These are phyloP conservation scores for Hyperoodon ampullatus DNA, from an alignment of 2,113 vertebrate genomes.

Conservation along the genomic window DNA sequence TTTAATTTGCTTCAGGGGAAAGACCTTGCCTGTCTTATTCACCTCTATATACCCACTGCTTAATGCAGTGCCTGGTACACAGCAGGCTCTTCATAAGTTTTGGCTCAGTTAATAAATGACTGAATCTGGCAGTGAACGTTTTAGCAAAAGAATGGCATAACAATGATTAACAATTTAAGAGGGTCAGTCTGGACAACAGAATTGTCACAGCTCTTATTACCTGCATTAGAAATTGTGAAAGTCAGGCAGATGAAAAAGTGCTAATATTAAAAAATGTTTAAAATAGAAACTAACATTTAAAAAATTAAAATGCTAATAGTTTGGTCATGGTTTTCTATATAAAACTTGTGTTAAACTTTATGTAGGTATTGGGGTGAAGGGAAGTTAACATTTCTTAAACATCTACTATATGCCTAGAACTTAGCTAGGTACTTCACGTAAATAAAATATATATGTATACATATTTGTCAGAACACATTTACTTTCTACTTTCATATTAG, in stretches of 20 bases:
- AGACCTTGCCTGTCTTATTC: background rate
- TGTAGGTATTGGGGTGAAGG: background rate
- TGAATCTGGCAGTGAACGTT: background rate
- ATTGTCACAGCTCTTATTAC: background rate
- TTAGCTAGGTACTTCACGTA: background rate
- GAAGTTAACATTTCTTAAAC: background rate
- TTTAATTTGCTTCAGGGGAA: background rate
- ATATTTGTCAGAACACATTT: background rate
- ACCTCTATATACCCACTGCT: background rate
- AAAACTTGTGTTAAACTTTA: constrained; percentile 1
- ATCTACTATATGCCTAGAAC: background rate
- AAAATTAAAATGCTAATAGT: background rate
- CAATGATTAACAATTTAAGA: background rate
- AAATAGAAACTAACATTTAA: background rate
- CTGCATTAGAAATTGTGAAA: background rate
- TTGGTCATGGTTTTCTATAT: background rate
- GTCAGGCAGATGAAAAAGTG: background rate
- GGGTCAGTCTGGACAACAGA: background rate
- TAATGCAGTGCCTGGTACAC: background rate
- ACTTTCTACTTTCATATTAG: constrained; percentile 31
- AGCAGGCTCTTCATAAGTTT: background rate
- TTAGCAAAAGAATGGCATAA: background rate
- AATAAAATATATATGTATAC: background rate
- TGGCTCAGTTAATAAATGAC: background rate
- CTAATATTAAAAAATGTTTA: constrained; percentile 4